Base-by-base conservation (phyloP, 1,140 invertebrate genomes). In the Zaprionus ornatus region DNA sequence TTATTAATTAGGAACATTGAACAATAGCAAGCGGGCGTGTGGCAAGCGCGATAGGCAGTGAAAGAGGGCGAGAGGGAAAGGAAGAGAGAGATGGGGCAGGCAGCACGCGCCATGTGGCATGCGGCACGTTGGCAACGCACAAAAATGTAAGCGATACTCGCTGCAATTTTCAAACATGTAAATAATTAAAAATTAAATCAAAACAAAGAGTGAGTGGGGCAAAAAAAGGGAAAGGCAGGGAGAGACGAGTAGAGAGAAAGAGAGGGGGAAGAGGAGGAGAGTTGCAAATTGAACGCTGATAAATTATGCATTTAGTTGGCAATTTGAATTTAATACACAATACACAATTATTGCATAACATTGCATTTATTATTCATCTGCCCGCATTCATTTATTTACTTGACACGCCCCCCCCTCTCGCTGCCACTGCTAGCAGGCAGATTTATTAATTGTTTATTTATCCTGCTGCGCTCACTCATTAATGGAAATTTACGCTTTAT, bases 1-100 rank as follows among this genome's bases (percentile, higher is more conserved):
- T 70, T 56, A 75, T 75, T 70, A 75, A 75, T 75, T 75, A 75
- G 57, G 32, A 57, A 23, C 57, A 68, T 45, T 55, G 15, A 45
- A 32, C 52, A 70, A 57, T 67, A 54, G 19, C 25, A 32, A 37
- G 19, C 27, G 37, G 37, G 23, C 32, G 27, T 35, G 52, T 25
- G 23, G 50, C n/a, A 12, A 32, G 3, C 23, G 17, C 19, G 23
- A 40, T 40, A 23, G 12, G 40, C 42, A 7, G 27, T 12, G 15
- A 32, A 9, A 27, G 19, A 27, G 23, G 9, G 23, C 12, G 3
- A 17, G 23, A 0, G 25, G 29, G 27, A 56, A 15, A 15, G 25
- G 32, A 9, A 56, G 54, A 32, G 9, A 3, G 54, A 29, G 25
- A 4, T 7, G 7, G n/a, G 17, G n/a, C n/a, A 17, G 7, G 40